Conservation (phyloP, 53 echinoderm and acorn worm genomes). For the Echinarachnius parma region DNA sequence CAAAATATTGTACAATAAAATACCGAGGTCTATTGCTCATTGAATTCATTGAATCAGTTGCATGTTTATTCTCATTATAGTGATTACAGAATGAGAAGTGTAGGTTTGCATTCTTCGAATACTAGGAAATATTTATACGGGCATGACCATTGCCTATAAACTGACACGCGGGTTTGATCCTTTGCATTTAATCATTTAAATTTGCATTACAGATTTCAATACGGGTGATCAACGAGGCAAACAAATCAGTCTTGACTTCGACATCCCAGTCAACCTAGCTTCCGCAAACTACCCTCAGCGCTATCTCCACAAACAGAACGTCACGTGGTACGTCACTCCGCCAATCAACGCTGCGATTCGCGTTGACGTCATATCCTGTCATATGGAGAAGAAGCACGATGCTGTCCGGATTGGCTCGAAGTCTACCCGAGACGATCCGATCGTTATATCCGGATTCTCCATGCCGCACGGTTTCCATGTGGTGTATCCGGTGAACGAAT, state of each 20-base stretch:
- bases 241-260: background rate
- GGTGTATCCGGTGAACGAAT: conserved; percentile 9
- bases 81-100: too few species aligned
- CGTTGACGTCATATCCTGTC: conserved; percentile 33
- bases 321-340: conserved; percentile 19
- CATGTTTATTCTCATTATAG: too few species aligned
- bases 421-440: too few species aligned
- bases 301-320: conserved; percentile 5
- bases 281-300: conserved; percentile 13
- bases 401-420: conserved; percentile 2
- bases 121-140: too few species aligned
- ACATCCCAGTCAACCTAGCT: background rate
- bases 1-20: too few species aligned
- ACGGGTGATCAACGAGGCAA: too few species aligned
- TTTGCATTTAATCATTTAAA: background rate
- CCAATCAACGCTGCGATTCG: conserved; percentile 15
- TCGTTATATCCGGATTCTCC: background rate
- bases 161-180: too few species aligned
- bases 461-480: conserved; percentile 4
- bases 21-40: too few species aligned
- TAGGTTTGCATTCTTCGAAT: too few species aligned
- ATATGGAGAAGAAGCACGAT: conserved; percentile 21
- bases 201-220: conserved; percentile 4
- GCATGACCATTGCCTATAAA: too few species aligned
- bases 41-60: too few species aligned